phyloP scores from a whole-genome alignment of 2,113 vertebrate species.

The Ictidomys tridecemlineatus region DNA sequence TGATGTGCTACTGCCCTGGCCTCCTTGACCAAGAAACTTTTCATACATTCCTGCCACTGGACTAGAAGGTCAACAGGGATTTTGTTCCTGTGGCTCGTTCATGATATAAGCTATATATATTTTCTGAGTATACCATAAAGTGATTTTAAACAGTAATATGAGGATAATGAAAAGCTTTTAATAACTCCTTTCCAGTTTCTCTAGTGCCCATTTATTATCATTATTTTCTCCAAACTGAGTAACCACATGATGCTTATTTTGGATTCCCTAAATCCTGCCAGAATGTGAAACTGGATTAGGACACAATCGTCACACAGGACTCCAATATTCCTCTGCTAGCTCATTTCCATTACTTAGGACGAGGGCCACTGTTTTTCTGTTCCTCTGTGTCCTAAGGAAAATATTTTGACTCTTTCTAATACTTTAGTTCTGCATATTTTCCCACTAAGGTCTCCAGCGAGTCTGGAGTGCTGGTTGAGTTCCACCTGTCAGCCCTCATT shows the following conservation, averaged over 20 bases:
- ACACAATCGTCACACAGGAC: background rate
- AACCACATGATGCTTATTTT: background rate
- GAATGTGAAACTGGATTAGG: background rate
- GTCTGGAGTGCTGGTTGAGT: background rate
- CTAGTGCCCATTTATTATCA: background rate
- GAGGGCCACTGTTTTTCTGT: background rate
- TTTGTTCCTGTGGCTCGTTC: background rate
- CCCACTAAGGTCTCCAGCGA: background rate
- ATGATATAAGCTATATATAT: background rate
- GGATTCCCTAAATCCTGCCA: background rate
- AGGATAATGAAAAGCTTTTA: constrained; percentile 31
- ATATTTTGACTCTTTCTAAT: background rate
- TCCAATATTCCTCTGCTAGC: background rate
- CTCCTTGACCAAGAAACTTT: background rate
- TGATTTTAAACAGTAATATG: constrained; percentile 11
- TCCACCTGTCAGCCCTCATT: background rate
- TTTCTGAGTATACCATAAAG: background rate
- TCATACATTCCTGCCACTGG: background rate
- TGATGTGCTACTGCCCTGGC: background rate
- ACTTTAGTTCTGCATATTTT: background rate
- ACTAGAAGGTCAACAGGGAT: background rate
- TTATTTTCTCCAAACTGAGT: background rate
- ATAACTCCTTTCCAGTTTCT: constrained; percentile 24
- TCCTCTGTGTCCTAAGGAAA: constrained; percentile 1
- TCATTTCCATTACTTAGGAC: background rate